phyloP scores from a whole-genome alignment of 1,140 invertebrate species.

The Procambarus virginalis region DNA sequence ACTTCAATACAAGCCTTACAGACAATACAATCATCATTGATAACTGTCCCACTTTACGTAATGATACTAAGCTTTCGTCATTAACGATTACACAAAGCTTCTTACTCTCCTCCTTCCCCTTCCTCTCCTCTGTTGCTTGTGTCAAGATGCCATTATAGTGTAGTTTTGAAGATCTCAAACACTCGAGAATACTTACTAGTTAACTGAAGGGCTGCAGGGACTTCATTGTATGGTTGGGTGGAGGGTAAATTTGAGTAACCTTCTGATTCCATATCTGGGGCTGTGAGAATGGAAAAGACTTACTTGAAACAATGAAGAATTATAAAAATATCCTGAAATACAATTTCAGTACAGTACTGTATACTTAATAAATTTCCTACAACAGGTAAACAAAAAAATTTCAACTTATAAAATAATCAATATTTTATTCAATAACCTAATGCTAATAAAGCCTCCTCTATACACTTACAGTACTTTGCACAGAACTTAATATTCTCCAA shows the following conservation, averaged over 20 bases:
- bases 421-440: no score
- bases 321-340: no score
- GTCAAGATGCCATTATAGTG: conserved; percentile 39
- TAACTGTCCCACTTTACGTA: conserved; percentile 56
- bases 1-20: not conserved
- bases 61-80: conserved; percentile 38
- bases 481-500: no score
- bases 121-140: conserved; percentile 8
- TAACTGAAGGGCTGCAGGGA: conserved; percentile 14
- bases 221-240: conserved; percentile 25
- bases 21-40: not conserved
- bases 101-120: conserved; percentile 3
- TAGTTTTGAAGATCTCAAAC: conserved; percentile 48
- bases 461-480: no score
- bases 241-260: conserved; percentile 11
- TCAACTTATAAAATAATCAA: no score
- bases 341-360: no score
- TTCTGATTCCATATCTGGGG: conserved; percentile 42
- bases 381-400: no score
- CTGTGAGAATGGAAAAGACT: not conserved
- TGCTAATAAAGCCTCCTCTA: no score
- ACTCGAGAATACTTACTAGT: conserved; percentile 58
- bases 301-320: no score
- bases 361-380: no score
- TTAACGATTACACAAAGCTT: conserved; percentile 23